Conservation (phyloP, 2,113 vertebrate genomes). For the Tricholaema leucomelas region DNA sequence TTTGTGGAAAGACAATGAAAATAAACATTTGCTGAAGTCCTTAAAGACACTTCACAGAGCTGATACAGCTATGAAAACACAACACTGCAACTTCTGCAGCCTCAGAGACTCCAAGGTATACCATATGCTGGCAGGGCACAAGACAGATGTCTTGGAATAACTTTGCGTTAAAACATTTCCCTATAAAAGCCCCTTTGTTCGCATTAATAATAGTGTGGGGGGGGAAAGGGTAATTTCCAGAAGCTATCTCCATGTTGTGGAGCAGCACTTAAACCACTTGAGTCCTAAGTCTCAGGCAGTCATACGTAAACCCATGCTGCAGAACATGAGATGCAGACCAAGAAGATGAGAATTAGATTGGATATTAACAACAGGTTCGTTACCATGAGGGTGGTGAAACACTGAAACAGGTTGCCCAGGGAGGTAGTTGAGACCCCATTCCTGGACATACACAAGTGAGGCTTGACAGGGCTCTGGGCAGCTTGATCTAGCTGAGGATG, state of each 20-base stretch:
- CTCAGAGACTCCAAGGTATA: background rate
- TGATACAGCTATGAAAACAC: background rate
- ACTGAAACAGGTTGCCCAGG: too few relatives aligned
- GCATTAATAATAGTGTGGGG: background rate
- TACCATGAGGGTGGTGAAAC: too few relatives aligned
- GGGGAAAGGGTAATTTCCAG: background rate
- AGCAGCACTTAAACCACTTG: background rate
- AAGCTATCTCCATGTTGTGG: background rate
- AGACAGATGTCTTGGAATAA: background rate
- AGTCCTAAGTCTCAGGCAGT: background rate
- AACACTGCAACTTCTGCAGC: background rate
- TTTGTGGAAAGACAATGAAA: conserved; percentile 12
- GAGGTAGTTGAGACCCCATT: too few relatives aligned
- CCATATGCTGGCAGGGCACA: background rate
- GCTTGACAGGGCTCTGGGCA: too few relatives aligned
- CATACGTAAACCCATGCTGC: rapidly evolving
- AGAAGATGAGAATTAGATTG: background rate
- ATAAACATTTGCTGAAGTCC: background rate
- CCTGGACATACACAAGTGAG: too few relatives aligned
- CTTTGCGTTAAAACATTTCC: background rate
- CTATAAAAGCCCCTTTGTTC: background rate
- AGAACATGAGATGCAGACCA: background rate
- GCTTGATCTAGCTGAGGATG: too few relatives aligned
- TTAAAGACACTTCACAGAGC: background rate
- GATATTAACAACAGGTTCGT: too few relatives aligned